Percentiles rank a stretch among this genome's conserved stretches.
These are phyloP conservation scores for Eutolmus rufibarbis DNA, from an alignment of 2,888 invertebrate genomes.

Conservation along the genomic window DNA sequence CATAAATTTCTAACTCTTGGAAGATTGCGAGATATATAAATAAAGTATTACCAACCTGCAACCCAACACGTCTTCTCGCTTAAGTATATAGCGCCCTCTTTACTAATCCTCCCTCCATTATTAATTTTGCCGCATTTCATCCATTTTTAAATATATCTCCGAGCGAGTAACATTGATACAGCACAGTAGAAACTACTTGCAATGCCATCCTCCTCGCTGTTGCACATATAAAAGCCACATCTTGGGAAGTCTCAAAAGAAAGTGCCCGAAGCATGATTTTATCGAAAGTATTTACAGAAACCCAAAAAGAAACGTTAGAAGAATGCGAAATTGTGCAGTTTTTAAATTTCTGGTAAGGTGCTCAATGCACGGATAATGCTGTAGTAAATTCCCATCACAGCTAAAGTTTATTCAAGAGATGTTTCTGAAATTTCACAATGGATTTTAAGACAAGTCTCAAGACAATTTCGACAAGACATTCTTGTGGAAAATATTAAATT, in stretches of 20 bases:
- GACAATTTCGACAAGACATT: not conserved
- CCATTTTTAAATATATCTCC: not conserved
- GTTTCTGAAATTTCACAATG: not conserved
- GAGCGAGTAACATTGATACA: not conserved
- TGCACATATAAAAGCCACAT: not conserved
- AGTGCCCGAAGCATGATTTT: not conserved
- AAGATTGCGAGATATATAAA: not conserved
- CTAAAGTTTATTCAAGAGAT: not conserved
- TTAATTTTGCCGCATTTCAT: not conserved
- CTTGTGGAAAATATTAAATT: not conserved
- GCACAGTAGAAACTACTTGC: not conserved
- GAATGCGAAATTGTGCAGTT: not conserved
- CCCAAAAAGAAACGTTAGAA: not conserved
- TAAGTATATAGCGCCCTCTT: not conserved
- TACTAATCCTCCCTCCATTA: not conserved
- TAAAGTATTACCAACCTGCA: not conserved
- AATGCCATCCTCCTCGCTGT: not conserved
- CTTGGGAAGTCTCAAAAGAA: not conserved
- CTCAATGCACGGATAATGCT: not conserved
- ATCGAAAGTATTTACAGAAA: not conserved
- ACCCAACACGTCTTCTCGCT: not conserved
- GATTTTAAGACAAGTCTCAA: not conserved
- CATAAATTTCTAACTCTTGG: not conserved
- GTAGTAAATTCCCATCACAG: not conserved
- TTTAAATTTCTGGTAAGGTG: not conserved